Conservation (phyloP, 2,797 vertebrate species). For the Pelodytes ibericus region DNA sequence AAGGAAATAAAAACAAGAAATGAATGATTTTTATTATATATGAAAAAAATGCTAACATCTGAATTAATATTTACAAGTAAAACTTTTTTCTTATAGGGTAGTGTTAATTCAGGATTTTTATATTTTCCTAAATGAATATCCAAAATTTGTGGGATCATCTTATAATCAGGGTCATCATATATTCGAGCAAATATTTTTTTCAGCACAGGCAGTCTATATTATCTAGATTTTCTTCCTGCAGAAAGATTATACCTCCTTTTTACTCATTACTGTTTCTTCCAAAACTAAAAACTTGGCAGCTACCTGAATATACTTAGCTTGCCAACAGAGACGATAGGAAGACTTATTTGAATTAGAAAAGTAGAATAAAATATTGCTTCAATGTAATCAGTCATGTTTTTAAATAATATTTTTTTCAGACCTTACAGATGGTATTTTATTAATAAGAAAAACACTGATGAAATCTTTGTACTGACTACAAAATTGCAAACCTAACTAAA, state of each 20-base stretch:
- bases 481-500: conserved; percentile 3
- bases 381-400: not conserved
- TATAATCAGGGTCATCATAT: too few relatives aligned
- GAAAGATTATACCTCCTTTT: conserved; percentile 7
- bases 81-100: too few relatives aligned
- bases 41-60: too few relatives aligned
- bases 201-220: not conserved
- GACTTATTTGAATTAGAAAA: conserved; percentile 22
- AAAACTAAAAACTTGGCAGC: conserved; percentile 12
- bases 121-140: too few relatives aligned
- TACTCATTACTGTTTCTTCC: conserved; percentile 9
- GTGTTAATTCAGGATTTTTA: too few relatives aligned
- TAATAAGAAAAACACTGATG: not conserved
- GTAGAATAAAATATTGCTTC: conserved; percentile 1
- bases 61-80: too few relatives aligned
- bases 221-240: conserved; percentile 22
- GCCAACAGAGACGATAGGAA: conserved; percentile 12
- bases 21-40: too few relatives aligned
- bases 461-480: not conserved
- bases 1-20: too few relatives aligned
- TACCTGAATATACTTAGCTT: conserved; percentile 7
- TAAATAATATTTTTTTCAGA: not conserved
- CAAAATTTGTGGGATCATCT: too few relatives aligned
- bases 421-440: not conserved
- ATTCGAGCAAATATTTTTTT: conserved; percentile 16